Evolutionary conservation across 1,140 invertebrate species (phyloP), one percentile per base, ranked within the genome.

Genomic region (Camponotus vicinus): DNA sequence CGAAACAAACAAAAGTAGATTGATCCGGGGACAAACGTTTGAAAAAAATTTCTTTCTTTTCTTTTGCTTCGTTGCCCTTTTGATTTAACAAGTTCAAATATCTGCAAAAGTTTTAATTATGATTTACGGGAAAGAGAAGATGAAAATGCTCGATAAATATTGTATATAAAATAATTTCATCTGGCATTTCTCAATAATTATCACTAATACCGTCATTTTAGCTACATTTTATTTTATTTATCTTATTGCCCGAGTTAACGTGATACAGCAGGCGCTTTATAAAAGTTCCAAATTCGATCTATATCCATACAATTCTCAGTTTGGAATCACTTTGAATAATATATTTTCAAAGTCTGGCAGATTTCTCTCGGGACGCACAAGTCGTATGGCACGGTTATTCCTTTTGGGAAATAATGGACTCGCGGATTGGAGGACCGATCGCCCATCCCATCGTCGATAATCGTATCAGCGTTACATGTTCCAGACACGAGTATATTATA

Each of bases 281-380:
- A 75, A 59, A 83, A 61, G 40, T 83, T 73, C 32, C 27, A 83
- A 8, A 49, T 61, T 61, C 40, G 57, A 71, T 55, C 52, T 21
- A 34, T 45, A 82, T 73, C 15, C 49, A 59, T 40, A 21, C 67
- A 40, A 82, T 61, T 61, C 55, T 49, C 69, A 45, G 57, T 83
- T 83, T 73, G 45, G 21, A 49, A 83, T 83, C 67, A 59, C 67
- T 59, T 52, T 71, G 52, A 82, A 73, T 71, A 82, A 82, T 82
- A 59, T 15, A 82, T 71, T 37, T 27, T 71, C 55, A 32, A 32
- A 73, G 67, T 83, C 69, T 83, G 79, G 40, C 67, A 83, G 40
- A 83, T 83, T 83, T 75, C 55, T 83, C 69, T n/a, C 9, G 55
- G 69, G 52, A 52, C 78, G 15, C 49, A 4, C 49, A 42, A 69